phyloP scores from a whole-genome alignment of 2,797 vertebrate species.

The Petrocephalus sullivani region DNA sequence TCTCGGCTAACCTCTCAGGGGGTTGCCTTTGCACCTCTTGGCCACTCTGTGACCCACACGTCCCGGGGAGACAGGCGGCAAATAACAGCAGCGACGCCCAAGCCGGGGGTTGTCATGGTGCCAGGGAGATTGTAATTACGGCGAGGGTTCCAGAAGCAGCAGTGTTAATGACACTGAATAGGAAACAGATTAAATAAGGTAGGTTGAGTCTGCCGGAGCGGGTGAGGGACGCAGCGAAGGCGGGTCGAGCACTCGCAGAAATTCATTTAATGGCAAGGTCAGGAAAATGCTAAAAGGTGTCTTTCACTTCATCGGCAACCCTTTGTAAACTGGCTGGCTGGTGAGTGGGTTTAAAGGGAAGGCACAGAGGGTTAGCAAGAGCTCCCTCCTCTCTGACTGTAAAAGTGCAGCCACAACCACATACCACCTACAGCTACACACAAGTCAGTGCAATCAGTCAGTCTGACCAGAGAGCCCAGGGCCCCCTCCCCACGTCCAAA shows the following conservation, averaged over 20 bases:
- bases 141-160: not conserved
- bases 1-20: not conserved
- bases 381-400: not conserved
- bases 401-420: not conserved
- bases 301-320: not conserved
- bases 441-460: not conserved
- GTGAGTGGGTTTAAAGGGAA: not conserved
- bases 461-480: not conserved
- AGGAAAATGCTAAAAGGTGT: not conserved
- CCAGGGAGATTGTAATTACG: conserved; percentile 23
- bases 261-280: not conserved
- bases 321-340: not conserved
- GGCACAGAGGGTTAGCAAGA: not conserved
- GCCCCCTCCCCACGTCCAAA: not conserved
- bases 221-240: conserved; percentile 17
- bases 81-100: conserved; percentile 11
- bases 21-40: not conserved
- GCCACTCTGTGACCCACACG: not conserved
- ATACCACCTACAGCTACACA: not conserved
- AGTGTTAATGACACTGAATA: conserved; percentile 29
- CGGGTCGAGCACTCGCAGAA: not conserved
- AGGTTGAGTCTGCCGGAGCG: conserved; percentile 31
- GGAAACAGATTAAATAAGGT: conserved; percentile 54
- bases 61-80: not conserved
- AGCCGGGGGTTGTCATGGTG: conserved; percentile 12